phyloP scores from a whole-genome alignment of 2,888 invertebrate species.

The Apamea monoglypha region DNA sequence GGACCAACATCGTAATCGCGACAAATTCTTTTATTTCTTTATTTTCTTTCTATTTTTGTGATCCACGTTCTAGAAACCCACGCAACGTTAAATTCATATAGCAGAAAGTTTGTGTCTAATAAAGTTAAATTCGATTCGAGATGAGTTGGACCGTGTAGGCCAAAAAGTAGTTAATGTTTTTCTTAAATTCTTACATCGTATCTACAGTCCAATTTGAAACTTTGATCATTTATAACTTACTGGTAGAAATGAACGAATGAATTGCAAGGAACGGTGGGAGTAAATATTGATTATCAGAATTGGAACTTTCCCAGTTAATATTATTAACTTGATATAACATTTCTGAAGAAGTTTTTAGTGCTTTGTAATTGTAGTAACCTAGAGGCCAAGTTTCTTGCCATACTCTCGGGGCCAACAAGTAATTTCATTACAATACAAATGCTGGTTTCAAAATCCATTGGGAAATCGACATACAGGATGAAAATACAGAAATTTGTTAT shows the following conservation, averaged over 20 bases:
- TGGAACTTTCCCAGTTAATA: slow-evolving; percentile 19
- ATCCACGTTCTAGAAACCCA: background rate
- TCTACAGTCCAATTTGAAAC: slow-evolving; percentile 24
- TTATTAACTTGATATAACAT: background rate
- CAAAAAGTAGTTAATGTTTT: slow-evolving; percentile 29
- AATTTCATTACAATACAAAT: slow-evolving; percentile 12
- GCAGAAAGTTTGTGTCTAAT: background rate
- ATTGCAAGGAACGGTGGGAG: background rate
- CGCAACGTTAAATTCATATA: too few relatives aligned
- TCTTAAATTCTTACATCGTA: slow-evolving; percentile 19
- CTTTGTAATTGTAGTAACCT: background rate
- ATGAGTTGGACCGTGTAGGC: background rate
- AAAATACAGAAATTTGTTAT: background rate
- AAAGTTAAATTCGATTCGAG: slow-evolving; percentile 29
- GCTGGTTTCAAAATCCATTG: background rate
- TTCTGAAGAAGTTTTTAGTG: background rate
- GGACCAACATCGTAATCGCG: background rate
- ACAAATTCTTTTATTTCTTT: too few relatives aligned
- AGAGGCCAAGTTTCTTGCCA: background rate
- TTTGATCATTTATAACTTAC: slow-evolving; percentile 1
- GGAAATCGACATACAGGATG: background rate
- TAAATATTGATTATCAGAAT: slow-evolving; percentile 14
- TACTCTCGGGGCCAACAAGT: background rate
- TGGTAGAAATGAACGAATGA: slow-evolving; percentile 11
- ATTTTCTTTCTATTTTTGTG: too few relatives aligned